phyloP scores from a whole-genome alignment of 2,113 vertebrate species.

The Manacus vitellinus region DNA sequence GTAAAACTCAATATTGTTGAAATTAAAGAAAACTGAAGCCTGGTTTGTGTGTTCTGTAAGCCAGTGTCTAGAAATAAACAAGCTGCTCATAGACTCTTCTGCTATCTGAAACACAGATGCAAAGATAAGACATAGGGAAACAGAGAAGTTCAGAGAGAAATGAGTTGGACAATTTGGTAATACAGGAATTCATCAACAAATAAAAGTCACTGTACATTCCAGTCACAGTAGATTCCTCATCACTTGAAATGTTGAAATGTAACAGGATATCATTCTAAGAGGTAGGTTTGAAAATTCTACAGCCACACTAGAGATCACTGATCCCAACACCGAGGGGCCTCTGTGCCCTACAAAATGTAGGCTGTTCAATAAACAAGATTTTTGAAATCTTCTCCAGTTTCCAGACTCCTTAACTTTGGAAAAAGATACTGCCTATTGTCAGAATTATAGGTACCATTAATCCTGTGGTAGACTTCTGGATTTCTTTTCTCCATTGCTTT shows the following conservation, averaged over 20 bases:
- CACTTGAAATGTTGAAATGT: not conserved
- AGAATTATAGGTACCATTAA: not conserved
- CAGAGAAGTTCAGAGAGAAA: not conserved
- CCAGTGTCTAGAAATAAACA: not conserved
- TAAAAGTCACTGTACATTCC: not conserved
- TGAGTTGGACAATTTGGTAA: not conserved
- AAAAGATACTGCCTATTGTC: not conserved
- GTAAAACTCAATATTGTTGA: not conserved
- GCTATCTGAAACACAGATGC: not conserved
- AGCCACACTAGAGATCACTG: not conserved
- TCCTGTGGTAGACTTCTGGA: not conserved
- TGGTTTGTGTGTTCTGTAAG: not conserved
- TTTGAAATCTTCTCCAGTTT: not conserved
- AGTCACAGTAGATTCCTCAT: not conserved
- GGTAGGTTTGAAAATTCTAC: not conserved
- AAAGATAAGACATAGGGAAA: not conserved
- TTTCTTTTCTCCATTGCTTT: conserved; percentile 68
- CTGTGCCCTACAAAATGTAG: not conserved
- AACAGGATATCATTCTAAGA: not conserved
- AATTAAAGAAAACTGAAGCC: not conserved
- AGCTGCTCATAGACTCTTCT: not conserved
- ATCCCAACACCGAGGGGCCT: not conserved
- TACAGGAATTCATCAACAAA: not conserved
- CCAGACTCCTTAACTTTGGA: not conserved
- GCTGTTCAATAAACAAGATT: not conserved